phyloP scores from a whole-genome alignment of 2,888 invertebrate genomes.

The Agapostemon virescens region DNA sequence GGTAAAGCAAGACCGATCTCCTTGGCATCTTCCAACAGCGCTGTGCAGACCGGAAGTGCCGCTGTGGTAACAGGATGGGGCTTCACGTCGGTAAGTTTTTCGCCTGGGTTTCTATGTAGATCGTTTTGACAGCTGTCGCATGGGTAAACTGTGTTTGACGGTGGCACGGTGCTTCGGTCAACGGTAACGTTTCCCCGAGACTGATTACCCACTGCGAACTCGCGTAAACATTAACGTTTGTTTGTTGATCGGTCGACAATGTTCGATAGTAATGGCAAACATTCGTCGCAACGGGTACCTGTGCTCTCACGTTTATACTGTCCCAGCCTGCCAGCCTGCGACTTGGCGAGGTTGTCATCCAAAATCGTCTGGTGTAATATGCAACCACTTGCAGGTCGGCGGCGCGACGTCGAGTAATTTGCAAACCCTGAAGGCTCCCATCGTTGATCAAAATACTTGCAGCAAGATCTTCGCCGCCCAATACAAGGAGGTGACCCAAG shows the following conservation, averaged over 20 bases:
- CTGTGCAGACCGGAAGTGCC: slow-evolving; percentile 32
- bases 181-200: slow-evolving; percentile 42
- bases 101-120: neutral
- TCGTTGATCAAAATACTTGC: slow-evolving; percentile 80
- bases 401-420: slow-evolving; percentile 37
- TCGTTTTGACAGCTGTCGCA: slow-evolving; percentile 40
- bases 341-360: neutral
- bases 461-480: slow-evolving; percentile 73
- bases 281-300: slow-evolving; percentile 2
- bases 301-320: slow-evolving; percentile 22
- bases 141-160: slow-evolving; percentile 39
- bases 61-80: slow-evolving; percentile 74
- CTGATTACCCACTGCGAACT: slow-evolving; percentile 53
- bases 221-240: slow-evolving; percentile 57
- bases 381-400: slow-evolving; percentile 37
- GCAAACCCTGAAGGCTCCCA: slow-evolving; percentile 74
- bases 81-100: slow-evolving; percentile 62
- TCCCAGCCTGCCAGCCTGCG: neutral
- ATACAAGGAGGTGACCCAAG: slow-evolving; percentile 64
- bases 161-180: slow-evolving; percentile 41
- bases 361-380: slow-evolving; percentile 14
- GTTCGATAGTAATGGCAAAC: slow-evolving; percentile 50
- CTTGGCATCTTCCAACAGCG: slow-evolving; percentile 38
- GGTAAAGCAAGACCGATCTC: slow-evolving; percentile 27
- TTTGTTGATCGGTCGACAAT: slow-evolving; percentile 53